Base-by-base conservation (phyloP, 2,113 vertebrate species). In the Labeo rohita region DNA sequence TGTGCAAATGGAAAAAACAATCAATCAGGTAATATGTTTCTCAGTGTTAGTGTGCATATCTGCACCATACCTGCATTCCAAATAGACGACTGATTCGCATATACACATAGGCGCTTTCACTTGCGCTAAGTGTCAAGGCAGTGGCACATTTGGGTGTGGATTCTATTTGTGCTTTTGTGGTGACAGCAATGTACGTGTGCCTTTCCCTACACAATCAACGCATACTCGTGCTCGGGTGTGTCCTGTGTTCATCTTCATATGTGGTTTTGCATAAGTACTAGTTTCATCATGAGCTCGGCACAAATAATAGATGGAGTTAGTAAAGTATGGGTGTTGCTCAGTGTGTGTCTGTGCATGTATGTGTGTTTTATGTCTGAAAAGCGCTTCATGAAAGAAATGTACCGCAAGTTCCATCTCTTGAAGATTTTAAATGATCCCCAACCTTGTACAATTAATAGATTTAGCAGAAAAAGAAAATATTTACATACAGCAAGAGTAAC, bases 1-100 rank as follows among this genome's bases (percentile, higher is more conserved):
- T 18, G 90, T 94, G 74, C 97, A 99, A 91, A 99, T 99, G 98
- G 98, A 99, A 92, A 95, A 97, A 92, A 97, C 96, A 88, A 97
- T 99, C 80, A 95, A 94, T 16, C 97, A 99, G 97, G 98, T 98
- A 96, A 80, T 66, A 6, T 61, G 21, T 36, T 10, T 65, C 3
- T 16, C 11, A 28, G 2, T 18, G 47, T 54, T 12, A 39, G 28
- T 11, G n/a, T 61, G 9, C 45, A 82, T 52, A 4, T 28, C 28
- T 36, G 7, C 15, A 63, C 13, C 73, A 16, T 36, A 63, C 56
- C 54, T 13, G 11, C 5, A 45, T 28, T 47, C n/a, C 61, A 10
- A 61, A 15, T 13, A 56, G 11, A 65, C 18, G 0, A n/a, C 16
- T 6, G 4, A 12, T 39, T 28, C 15, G 4, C 15, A 80, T 54